phyloP scores from a whole-genome alignment of 2,113 vertebrate species.

The Struthio camelus region DNA sequence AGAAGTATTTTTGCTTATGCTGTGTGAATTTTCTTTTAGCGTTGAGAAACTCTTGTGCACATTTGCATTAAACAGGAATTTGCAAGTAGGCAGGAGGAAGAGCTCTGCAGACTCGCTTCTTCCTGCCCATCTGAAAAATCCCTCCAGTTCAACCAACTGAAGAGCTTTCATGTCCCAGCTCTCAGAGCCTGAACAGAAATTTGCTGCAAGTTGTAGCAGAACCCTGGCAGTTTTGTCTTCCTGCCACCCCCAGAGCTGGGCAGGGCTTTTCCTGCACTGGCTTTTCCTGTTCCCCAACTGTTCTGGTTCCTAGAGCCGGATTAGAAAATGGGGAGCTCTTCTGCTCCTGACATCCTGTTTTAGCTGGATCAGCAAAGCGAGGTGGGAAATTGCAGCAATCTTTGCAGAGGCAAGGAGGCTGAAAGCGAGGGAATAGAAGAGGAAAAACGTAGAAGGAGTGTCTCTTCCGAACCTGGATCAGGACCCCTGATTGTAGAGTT shows the following conservation, averaged over 20 bases:
- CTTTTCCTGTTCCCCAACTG: neutral
- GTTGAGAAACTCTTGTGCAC: neutral
- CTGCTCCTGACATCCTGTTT: neutral
- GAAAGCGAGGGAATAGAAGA: neutral
- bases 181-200: neutral
- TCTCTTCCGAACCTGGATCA: neutral
- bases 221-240: neutral
- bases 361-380: neutral
- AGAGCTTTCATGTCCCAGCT: neutral
- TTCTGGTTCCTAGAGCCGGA: neutral
- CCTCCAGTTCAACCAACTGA: fast-evolving
- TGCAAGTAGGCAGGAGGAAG: fast-evolving
- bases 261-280: neutral
- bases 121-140: neutral
- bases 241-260: fast-evolving
- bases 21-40: neutral
- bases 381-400: neutral
- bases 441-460: neutral
- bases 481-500: neutral
- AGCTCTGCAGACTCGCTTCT: fast-evolving
- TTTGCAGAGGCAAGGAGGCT: neutral
- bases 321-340: neutral
- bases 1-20: neutral
- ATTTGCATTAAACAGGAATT: neutral
- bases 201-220: neutral